Conservation (phyloP, 2,113 vertebrate genomes). For the Phyllopteryx taeniolatus region DNA sequence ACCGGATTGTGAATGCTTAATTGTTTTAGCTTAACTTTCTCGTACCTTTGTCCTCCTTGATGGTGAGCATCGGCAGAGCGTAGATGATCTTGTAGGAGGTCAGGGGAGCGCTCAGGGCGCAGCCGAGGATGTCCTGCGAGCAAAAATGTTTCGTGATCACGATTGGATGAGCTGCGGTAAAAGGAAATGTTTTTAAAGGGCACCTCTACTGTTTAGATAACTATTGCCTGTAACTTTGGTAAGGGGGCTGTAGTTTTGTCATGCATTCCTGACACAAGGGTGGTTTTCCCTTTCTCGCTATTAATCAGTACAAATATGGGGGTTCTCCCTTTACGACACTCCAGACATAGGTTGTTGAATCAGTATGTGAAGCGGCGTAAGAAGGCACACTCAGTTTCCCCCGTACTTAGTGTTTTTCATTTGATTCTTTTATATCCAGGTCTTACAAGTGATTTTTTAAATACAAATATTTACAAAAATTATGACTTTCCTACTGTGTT, state of each 20-base stretch:
- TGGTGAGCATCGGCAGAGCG: conserved; percentile 94
- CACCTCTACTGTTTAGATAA: not conserved
- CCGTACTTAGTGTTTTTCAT: too few species aligned
- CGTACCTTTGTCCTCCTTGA: conserved; percentile 98
- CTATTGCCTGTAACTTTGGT: not conserved
- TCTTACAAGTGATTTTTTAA: too few species aligned
- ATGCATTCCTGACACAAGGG: not conserved
- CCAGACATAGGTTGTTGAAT: too few species aligned
- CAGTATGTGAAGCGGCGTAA: too few species aligned
- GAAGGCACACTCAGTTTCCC: too few species aligned
- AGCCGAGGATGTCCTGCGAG: conserved; percentile 87
- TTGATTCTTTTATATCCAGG: too few species aligned
- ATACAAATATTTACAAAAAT: too few species aligned
- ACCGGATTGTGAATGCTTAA: not conserved
- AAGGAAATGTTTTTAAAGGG: not conserved
- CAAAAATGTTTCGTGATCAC: not conserved
- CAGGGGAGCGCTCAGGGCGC: conserved; percentile 84
- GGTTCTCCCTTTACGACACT: too few species aligned
- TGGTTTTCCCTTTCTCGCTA: too few species aligned
- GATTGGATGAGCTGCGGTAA: not conserved
- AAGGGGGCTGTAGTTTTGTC: not conserved
- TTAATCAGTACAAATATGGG: too few species aligned
- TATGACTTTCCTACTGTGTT: too few species aligned
- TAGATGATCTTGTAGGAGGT: conserved; percentile 86
- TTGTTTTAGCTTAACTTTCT: not conserved